These are phyloP conservation scores for Agrilus mali DNA, from an alignment of 2,888 invertebrate species.

Conservation along the genomic window DNA sequence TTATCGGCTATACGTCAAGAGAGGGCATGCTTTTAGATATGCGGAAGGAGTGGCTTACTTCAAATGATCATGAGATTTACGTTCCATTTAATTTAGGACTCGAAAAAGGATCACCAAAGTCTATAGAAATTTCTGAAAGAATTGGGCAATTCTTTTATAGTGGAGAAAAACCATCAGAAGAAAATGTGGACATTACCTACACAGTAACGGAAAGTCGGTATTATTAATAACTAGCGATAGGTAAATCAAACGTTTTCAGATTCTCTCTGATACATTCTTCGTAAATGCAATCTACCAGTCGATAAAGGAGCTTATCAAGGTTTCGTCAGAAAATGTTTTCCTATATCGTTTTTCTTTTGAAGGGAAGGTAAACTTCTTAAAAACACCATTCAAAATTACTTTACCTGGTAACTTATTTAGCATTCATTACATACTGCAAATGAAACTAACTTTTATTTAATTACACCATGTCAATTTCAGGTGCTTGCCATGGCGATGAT, in stretches of 20 bases:
- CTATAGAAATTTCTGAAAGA: conserved; percentile 24
- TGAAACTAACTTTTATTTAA: no score
- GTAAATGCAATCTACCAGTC: no score
- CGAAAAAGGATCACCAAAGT: conserved; percentile 18
- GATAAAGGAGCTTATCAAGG: no score
- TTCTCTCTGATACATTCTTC: no score
- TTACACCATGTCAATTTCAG: conserved; percentile 8
- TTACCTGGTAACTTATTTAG: no score
- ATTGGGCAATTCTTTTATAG: conserved; percentile 35
- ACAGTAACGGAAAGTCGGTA: conserved; percentile 13
- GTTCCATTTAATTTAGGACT: conserved; percentile 23
- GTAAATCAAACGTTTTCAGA: no score
- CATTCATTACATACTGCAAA: no score
- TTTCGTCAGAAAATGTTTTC: conserved; percentile 5
- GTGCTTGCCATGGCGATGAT: conserved; percentile 21
- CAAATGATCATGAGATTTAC: conserved; percentile 24
- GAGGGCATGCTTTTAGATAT: conserved; percentile 27
- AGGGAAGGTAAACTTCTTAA: conserved; percentile 11
- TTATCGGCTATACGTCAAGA: conserved; percentile 25
- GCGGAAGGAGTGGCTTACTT: conserved; percentile 6
- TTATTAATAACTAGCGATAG: no score
- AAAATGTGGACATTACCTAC: conserved; percentile 28
- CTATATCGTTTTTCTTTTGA: conserved; percentile 15
- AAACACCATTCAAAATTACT: not conserved
- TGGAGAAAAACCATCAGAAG: conserved; percentile 26